Evolutionary conservation across 2,113 vertebrate species (phyloP).

Genomic region (Australoheros scitulus): DNA sequence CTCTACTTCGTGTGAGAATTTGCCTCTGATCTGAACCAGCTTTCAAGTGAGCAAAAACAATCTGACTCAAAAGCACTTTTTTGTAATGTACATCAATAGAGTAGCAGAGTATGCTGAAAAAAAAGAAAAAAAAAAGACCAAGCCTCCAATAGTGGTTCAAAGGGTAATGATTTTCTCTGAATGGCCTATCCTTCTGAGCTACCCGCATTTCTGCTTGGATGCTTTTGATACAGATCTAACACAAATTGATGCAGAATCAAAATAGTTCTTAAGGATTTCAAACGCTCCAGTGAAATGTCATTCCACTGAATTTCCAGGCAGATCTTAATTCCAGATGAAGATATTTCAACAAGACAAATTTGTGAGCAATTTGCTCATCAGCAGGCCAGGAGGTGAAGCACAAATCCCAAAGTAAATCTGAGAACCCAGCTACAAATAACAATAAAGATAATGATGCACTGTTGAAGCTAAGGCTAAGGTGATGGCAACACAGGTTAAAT

Average conservation of each 20-base stretch:
- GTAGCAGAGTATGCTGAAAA: background rate
- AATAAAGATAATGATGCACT: background rate
- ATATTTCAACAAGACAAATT: background rate
- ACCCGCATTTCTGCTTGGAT: conserved; percentile 5
- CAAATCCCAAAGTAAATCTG: background rate
- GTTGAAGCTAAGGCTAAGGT: background rate
- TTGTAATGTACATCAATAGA: conserved; percentile 17
- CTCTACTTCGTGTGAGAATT: conserved; percentile 30
- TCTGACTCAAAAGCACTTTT: conserved; percentile 41
- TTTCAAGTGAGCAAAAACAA: conserved; percentile 55
- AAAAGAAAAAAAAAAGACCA: conserved; percentile 3
- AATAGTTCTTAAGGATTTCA: conserved; percentile 6
- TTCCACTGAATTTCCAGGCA: background rate
- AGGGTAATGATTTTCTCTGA: conserved; percentile 22
- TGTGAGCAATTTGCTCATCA: conserved; percentile 4
- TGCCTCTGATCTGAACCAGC: conserved; percentile 52
- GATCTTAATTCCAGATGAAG: background rate
- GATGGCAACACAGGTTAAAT: too few species aligned
- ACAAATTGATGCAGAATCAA: background rate
- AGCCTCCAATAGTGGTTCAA: conserved; percentile 18
- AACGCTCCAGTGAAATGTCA: background rate
- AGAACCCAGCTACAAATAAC: background rate
- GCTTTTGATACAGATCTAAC: conserved; percentile 1
- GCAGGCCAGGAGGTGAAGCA: background rate
- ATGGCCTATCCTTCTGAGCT: conserved; percentile 1